A percentile compares a stretch with the other conserved stretches of the same genome.
These are phyloP conservation scores for Colletes latitarsis DNA, from an alignment of 1,140 invertebrate species.

Conservation along the genomic window DNA sequence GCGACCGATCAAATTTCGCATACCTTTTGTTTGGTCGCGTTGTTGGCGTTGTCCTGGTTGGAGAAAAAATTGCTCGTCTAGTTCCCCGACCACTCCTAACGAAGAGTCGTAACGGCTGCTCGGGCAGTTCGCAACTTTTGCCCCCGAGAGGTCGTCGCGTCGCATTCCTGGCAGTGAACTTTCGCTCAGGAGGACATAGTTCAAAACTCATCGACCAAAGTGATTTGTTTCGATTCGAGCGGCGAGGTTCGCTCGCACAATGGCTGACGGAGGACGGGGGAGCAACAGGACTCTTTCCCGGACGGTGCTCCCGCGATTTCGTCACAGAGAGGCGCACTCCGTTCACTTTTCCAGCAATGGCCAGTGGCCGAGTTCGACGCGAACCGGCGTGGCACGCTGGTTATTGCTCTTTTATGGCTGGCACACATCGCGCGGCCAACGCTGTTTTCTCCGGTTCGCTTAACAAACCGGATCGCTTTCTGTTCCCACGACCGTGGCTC, in stretches of 20 bases:
- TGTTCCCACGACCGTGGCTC: constrained; percentile 35
- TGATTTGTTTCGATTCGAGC: constrained; percentile 11
- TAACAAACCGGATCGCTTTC: constrained; percentile 39
- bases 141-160: neutral
- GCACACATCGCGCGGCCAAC: constrained; percentile 29
- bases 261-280: neutral
- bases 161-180: constrained; percentile 12
- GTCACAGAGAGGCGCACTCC: constrained; percentile 39
- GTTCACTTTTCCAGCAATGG: constrained; percentile 53
- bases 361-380: constrained; percentile 41
- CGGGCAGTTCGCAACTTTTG: constrained; percentile 3
- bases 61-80: neutral
- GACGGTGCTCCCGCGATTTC: constrained; percentile 23
- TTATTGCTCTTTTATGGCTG: constrained; percentile 53
- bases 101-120: neutral
- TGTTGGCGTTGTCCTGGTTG: too few species aligned
- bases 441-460: constrained; percentile 39
- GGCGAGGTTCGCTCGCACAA: neutral
- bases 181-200: constrained; percentile 7
- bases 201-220: constrained; percentile 7
- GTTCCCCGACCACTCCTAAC: neutral
- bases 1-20: too few species aligned
- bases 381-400: constrained; percentile 32
- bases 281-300: neutral
- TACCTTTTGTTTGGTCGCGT: too few species aligned